Evolutionary conservation across 2,797 vertebrate species (phyloP).

Genomic region (Pipistrellus nathusii): DNA sequence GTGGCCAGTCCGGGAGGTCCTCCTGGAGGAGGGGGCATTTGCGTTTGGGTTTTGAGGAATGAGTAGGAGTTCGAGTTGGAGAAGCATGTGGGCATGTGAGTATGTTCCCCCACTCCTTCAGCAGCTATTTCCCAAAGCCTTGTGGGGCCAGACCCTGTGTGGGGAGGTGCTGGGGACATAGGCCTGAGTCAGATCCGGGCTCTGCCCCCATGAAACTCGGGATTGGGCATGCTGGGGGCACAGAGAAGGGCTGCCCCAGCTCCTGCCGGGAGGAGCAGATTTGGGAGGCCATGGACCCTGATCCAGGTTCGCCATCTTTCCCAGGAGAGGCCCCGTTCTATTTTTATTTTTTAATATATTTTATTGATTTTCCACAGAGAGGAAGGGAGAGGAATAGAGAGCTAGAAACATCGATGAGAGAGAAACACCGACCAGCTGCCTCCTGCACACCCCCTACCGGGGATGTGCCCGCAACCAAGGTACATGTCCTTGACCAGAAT

Average conservation of each 20-base stretch:
- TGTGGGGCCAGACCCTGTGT: not conserved
- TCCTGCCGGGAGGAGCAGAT: not conserved
- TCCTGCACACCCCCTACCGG: no score
- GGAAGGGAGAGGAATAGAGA: no score
- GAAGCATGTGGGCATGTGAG: not conserved
- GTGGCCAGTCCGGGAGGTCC: not conserved
- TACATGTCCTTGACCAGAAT: no score
- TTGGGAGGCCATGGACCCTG: not conserved
- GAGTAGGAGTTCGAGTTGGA: not conserved
- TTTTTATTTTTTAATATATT: no score
- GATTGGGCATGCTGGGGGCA: not conserved
- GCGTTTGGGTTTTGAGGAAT: not conserved
- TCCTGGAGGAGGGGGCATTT: not conserved
- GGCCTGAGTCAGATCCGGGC: not conserved
- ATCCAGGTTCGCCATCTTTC: not conserved
- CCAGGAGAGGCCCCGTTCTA: not conserved
- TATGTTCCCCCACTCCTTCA: not conserved
- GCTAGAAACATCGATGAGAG: no score
- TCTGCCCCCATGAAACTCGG: not conserved
- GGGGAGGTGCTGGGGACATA: not conserved
- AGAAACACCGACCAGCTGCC: no score
- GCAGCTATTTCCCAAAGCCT: not conserved
- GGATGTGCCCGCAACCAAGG: no score
- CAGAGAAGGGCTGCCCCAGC: not conserved
- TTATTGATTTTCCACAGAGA: no score